phyloP scores from a whole-genome alignment of 1,140 invertebrate genomes.

The Agrilus planipennis region DNA sequence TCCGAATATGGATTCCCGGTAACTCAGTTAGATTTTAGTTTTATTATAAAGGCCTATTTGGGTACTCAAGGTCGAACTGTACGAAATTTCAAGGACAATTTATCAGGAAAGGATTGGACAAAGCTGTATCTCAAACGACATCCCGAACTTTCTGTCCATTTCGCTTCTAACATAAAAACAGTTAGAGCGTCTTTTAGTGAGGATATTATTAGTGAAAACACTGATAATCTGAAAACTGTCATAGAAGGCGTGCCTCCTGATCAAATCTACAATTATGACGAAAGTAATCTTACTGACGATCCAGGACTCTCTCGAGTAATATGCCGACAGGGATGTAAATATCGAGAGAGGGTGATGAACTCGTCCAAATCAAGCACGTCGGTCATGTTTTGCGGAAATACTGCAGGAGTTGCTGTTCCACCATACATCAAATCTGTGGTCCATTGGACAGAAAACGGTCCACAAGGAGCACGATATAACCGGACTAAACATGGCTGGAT shows the following conservation, averaged over 20 bases:
- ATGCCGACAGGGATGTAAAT: background rate
- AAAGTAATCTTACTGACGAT: slow-evolving; percentile 23
- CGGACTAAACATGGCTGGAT: slow-evolving; percentile 3
- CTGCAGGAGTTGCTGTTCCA: background rate
- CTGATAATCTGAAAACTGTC: slow-evolving; percentile 4
- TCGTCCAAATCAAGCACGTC: background rate
- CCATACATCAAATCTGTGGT: background rate
- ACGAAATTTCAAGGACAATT: background rate
- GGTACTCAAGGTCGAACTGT: background rate
- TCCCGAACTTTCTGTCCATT: slow-evolving; percentile 2
- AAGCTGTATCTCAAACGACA: background rate
- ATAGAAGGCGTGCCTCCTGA: slow-evolving; percentile 6
- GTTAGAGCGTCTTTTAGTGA: background rate
- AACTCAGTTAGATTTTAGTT: background rate
- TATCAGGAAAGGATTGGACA: slow-evolving; percentile 4
- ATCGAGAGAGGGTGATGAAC: slow-evolving; percentile 1
- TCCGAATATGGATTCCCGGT: slow-evolving; percentile 2
- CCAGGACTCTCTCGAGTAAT: background rate
- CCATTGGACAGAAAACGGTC: slow-evolving; percentile 8
- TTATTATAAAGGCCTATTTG: background rate
- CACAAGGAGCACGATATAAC: slow-evolving; percentile 6
- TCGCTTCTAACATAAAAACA: slow-evolving; percentile 9
- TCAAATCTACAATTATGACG: slow-evolving; percentile 31
- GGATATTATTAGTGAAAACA: slow-evolving; percentile 5
- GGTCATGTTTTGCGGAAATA: slow-evolving; percentile 1